Evolutionary conservation across 2,797 vertebrate genomes (phyloP), one percentile per base, ranked within the genome.

Genomic region (Hippopotamyrus pictus): DNA sequence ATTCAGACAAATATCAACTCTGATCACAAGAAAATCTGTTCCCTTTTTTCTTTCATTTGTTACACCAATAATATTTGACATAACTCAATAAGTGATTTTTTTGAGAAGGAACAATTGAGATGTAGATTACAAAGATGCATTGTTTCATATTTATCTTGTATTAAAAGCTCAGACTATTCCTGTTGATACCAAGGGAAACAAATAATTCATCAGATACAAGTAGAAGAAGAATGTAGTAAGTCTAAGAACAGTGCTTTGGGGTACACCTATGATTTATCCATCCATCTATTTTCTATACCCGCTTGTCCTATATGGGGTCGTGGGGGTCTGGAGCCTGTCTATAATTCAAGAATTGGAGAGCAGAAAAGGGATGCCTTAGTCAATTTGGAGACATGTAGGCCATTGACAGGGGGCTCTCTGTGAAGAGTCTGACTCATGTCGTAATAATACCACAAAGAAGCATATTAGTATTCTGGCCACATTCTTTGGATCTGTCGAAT

Each of bases 391-490:
- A 79, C 17, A n/a, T 19, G 73, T n/a, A 41, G 37, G 73, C 19
- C 37, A 41, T 79, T 79, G 73, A 17, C 73, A 29, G 46, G 82
- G 8, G 19, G 8, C 22, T 51, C 9, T 85, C 48, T 2, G 82
- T 85, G 82, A 85, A 51, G 46, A 25, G 29, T 33, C 25, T 83
- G 88, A 57, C 54, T 79, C 29, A 88, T 86, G 57, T 65, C 33
- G 2, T 8, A 86, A 50, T n/a, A n/a, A 88, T 41, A 86, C 46
- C 48, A 86, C 33, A 87, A 51, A 53, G 84, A 48, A 41, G 7
- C 14, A 3, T 86, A 89, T 89, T 76, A 87, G 46, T n/a, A 86
- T 88, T 88, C 86, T 76, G 62, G 73, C 29, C 89, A 73, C 62
- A 89, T 89, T 87, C 25, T 86, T 22, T 22, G 25, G 17, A 37